Evolutionary conservation across 64 coral and sea anemone species (phyloP).

Genomic region (Stichodactyla mertensii): DNA sequence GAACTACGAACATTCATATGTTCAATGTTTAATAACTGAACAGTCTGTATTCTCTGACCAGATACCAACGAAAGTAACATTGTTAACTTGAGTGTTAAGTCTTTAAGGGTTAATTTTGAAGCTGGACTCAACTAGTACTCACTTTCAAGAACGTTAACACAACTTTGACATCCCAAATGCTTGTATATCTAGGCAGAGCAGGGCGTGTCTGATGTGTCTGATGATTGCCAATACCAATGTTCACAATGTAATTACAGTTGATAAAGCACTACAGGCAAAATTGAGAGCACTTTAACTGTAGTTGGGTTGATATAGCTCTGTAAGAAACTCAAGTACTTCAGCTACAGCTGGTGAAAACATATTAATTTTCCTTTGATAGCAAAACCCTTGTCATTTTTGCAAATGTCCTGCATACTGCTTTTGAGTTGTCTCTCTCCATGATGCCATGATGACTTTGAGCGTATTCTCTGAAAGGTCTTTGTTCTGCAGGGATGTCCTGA

Average conservation of each 20-base stretch:
- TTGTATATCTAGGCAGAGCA: constrained; percentile 28
- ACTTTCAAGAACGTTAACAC: constrained; percentile 28
- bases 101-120: constrained; percentile 26
- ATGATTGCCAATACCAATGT: constrained; percentile 33
- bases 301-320: constrained; percentile 19
- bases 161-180: constrained; percentile 57
- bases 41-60: constrained; percentile 45
- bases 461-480: background rate
- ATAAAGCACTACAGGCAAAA: constrained; percentile 47
- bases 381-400: constrained; percentile 39
- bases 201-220: constrained; percentile 23
- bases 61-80: constrained; percentile 39
- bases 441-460: too few species aligned
- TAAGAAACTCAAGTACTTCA: constrained; percentile 40
- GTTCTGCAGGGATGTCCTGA: constrained; percentile 25
- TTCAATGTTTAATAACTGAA: constrained; percentile 46
- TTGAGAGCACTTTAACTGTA: constrained; percentile 31
- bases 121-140: constrained; percentile 7
- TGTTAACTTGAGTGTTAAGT: constrained; percentile 45
- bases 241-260: background rate
- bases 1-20: constrained; percentile 23
- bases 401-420: constrained; percentile 59
- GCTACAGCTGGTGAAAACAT: constrained; percentile 41
- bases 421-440: background rate
- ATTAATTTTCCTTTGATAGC: constrained; percentile 22